phyloP scores from a whole-genome alignment of 1,140 invertebrate species.

The Hermatobates lingyangjiaoensis region DNA sequence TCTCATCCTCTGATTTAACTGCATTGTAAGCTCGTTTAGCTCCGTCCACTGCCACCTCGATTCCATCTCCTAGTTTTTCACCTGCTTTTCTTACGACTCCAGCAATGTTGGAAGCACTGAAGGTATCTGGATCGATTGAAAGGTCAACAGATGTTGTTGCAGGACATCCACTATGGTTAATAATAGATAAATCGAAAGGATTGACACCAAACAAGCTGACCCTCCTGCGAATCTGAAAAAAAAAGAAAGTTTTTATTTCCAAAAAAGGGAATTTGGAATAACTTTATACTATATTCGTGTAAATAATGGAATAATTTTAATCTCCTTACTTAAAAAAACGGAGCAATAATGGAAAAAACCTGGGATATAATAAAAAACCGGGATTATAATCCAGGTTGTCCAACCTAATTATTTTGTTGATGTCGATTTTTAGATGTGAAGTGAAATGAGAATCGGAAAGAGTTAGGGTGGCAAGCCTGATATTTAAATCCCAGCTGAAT shows the following conservation, averaged over 20 bases:
- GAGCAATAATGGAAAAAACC: too few species aligned
- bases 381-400: too few species aligned
- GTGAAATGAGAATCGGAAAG: too few species aligned
- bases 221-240: slow-evolving; percentile 35
- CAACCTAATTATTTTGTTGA: too few species aligned
- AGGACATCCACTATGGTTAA: slow-evolving; percentile 43
- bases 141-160: slow-evolving; percentile 39
- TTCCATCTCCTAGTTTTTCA: slow-evolving; percentile 43
- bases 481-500: too few species aligned
- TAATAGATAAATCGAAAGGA: slow-evolving; percentile 51
- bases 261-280: too few species aligned
- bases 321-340: not conserved
- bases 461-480: too few species aligned
- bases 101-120: slow-evolving; percentile 47
- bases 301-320: too few species aligned
- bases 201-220: slow-evolving; percentile 41
- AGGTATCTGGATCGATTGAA: slow-evolving; percentile 51
- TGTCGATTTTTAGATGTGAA: too few species aligned
- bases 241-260: too few species aligned
- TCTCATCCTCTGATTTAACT: slow-evolving; percentile 21
- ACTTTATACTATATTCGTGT: too few species aligned
- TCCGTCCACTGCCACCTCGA: slow-evolving; percentile 31
- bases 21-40: slow-evolving; percentile 35
- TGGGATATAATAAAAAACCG: too few species aligned
- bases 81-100: slow-evolving; percentile 42